These are phyloP conservation scores for Nasonia giraulti DNA, from an alignment of 1,140 invertebrate species.

Conservation along the genomic window DNA sequence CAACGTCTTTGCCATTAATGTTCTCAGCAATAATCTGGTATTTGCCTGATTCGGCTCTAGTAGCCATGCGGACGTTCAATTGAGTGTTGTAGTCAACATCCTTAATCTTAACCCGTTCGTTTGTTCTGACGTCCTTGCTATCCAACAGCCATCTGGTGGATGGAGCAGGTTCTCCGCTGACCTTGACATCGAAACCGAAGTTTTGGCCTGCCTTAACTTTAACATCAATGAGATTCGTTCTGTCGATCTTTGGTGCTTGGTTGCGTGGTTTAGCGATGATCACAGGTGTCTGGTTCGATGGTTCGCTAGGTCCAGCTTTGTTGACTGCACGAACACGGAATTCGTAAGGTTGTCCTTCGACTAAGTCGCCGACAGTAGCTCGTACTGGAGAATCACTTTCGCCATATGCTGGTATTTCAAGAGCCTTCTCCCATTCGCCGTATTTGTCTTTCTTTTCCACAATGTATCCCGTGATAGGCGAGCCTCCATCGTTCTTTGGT, in stretches of 20 bases:
- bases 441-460: slow-evolving; percentile 96
- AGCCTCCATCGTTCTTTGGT: slow-evolving; percentile 87
- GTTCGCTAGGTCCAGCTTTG: slow-evolving; percentile 93
- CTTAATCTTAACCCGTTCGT: slow-evolving; percentile 84
- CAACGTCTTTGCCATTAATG: slow-evolving; percentile 92
- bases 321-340: slow-evolving; percentile 94
- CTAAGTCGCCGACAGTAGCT: slow-evolving; percentile 90
- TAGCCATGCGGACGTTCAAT: slow-evolving; percentile 88
- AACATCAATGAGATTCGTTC: slow-evolving; percentile 88
- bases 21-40: slow-evolving; percentile 96
- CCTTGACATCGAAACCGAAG: slow-evolving; percentile 87
- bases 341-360: slow-evolving; percentile 93
- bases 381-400: slow-evolving; percentile 73
- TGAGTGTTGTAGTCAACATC: slow-evolving; percentile 94
- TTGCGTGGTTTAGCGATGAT: slow-evolving; percentile 93
- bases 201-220: slow-evolving; percentile 93
- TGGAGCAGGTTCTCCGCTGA: slow-evolving; percentile 92
- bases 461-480: slow-evolving; percentile 90
- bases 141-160: slow-evolving; percentile 89
- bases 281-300: slow-evolving; percentile 89
- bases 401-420: slow-evolving; percentile 85
- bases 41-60: slow-evolving; percentile 90
- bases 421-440: slow-evolving; percentile 94
- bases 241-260: slow-evolving; percentile 90
- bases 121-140: slow-evolving; percentile 82